Conservation (phyloP, 1,140 invertebrate genomes). For the Plutomurus gul region DNA sequence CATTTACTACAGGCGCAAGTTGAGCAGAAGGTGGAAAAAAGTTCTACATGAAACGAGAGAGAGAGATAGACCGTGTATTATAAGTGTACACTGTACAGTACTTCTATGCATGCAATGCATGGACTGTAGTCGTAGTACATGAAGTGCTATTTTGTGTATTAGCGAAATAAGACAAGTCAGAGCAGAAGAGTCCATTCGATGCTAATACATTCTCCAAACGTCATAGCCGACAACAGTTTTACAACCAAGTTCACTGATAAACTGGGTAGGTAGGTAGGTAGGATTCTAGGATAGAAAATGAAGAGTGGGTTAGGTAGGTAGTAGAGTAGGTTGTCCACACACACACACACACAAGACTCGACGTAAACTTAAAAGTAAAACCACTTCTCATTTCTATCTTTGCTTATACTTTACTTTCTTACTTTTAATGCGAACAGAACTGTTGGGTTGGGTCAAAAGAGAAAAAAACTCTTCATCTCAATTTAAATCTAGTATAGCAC, state of each 20-base stretch:
- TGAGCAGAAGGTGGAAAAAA: no score
- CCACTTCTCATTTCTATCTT: not conserved
- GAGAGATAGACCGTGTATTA: no score
- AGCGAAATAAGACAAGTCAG: not conserved
- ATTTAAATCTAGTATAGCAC: no score
- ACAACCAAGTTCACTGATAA: not conserved
- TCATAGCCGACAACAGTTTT: not conserved
- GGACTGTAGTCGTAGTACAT: not conserved
- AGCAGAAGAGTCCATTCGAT: conserved; percentile 9
- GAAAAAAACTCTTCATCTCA: no score
- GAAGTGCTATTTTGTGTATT: not conserved
- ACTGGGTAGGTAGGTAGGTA: not conserved
- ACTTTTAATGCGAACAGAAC: no score
- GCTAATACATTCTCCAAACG: not conserved
- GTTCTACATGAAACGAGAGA: no score
- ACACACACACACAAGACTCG: not conserved
- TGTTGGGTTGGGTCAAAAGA: no score
- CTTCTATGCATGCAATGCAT: not conserved
- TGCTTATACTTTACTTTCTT: not conserved
- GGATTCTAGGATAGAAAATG: not conserved
- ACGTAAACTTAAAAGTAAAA: not conserved
- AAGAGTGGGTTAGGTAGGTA: conserved; percentile 21
- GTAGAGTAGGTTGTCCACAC: conserved; percentile 7
- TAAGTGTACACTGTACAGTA: no score
- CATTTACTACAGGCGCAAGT: no score